These are phyloP conservation scores for Syrrhaptes paradoxus DNA, from an alignment of 2,113 vertebrate species.

Conservation along the genomic window DNA sequence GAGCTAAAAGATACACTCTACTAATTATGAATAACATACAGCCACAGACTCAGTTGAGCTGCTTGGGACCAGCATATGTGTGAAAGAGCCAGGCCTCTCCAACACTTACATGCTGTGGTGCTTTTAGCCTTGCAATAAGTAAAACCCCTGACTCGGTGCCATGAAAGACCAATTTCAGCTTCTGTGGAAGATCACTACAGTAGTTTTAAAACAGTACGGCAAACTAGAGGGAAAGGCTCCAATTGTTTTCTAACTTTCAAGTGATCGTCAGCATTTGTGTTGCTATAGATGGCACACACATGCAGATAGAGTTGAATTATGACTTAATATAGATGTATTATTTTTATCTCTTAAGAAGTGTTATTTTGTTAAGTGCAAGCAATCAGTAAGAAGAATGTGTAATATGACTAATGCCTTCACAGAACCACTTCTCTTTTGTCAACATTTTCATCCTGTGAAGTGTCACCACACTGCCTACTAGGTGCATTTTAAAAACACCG, in stretches of 20 bases:
- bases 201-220: rapidly evolving
- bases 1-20: background rate
- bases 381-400: background rate
- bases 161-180: background rate
- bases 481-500: background rate
- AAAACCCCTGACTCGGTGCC: background rate
- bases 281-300: background rate
- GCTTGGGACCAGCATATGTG: background rate
- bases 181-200: background rate
- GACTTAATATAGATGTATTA: background rate
- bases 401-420: background rate
- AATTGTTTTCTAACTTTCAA: background rate
- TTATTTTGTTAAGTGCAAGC: background rate
- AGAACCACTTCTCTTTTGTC: background rate
- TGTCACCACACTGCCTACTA: background rate
- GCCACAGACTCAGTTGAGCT: background rate
- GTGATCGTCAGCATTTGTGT: background rate
- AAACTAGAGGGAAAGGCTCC: background rate
- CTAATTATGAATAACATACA: background rate
- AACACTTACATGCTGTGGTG: background rate
- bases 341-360: background rate
- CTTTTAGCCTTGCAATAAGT: background rate
- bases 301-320: background rate
- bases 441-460: background rate
- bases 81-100: background rate